Evolutionary conservation across 2,797 vertebrate species (phyloP), one percentile per base, ranked within the genome.

Genomic region (Mastacembelus armatus): DNA sequence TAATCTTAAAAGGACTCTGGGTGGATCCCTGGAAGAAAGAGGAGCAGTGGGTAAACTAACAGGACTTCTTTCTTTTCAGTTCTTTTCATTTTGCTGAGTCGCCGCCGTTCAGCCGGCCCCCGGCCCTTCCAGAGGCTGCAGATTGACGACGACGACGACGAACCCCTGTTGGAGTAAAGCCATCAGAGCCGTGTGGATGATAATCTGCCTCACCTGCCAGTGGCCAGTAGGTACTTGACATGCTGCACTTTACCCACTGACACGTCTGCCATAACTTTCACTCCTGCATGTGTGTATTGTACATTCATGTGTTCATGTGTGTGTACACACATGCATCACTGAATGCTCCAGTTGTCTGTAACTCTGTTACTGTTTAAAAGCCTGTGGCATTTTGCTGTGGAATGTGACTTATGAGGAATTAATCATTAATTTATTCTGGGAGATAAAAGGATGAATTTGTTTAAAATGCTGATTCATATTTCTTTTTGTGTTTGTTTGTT

Each of bases 61-160:
- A 0, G 0, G 4, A 36, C 8, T 26, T 32, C n/a, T 36, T 42
- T 38, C 5, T 39, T 24, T 15, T 48, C 71, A 92, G 91, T 87
- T 60, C 48, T 91, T 5, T 91, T 97, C 54, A 84, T 92, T 52
- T 66, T 93, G 32, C 78, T 93, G 56, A 93, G 91, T 65, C 83
- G 72, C 5, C 92, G 88, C 43, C 62, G 63, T 0, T 15, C 10
- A 0, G 66, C 76, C 0, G 48, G 74, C 0, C 35, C 90, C 0
- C 89, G 48, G 4, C 86, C 92, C 0, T 96, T 97, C 70, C 93
- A 93, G 38, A 92, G 95, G 19, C 94, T 98, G 18, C 91, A 94
- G 61, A 70, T 96, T 0, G 95, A 81, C 0, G 95, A 96, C 0
- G 95, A 96, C 0, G 91, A 92, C 0, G 96, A 91, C 0, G 93